Evolutionary conservation across 2,797 vertebrate genomes (phyloP), one percentile per base, ranked within the genome.

Genomic region (Meda fulgida): DNA sequence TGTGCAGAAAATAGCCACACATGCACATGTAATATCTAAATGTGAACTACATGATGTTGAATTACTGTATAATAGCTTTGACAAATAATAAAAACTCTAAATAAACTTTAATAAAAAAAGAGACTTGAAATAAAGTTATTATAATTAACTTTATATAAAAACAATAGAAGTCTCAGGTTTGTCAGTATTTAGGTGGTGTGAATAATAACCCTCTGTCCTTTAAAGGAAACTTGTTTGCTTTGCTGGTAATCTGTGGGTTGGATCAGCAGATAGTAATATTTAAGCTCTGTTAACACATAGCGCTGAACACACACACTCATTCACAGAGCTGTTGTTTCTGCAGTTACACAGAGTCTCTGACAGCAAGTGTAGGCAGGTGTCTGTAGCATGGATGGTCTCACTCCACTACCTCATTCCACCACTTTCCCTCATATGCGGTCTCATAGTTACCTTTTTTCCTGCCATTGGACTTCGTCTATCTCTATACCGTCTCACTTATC

Each of bases 401-500:
- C 70, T 77, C 77, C 5, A 26, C 43, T 46, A 63, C 31, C 46
- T 80, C 26, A 34, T 43, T 72, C 51, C 31, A 46, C 76, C 26
- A 53, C 76, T 78, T 65, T 65, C 46, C 31, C 77, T 58, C 67
- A 19, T 60, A 80, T 78, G 31, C 60, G 36, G 58, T 66, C 21
- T 66, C 4, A 43, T 63, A 38, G 51, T 78, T n/a, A 6, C 4
- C 21, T 9, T 63, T 29, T 69, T 36, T 46, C 2, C 51, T 65
- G 18, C 16, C 34, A 21, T 51, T 72, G 34, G 10, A 81, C n/a
- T 55, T 14, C 9, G 34, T 78, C 51, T 77, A 23, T 84, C 26
- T 78, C 36, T 34, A 46, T 75, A 26, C 23, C 31, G 18, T 65
- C 60, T 76, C 36, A 66, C 78, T 73, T 84, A 89, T 88, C 84